phyloP scores from a whole-genome alignment of 2,888 invertebrate genomes.

The Xanthia togata region DNA sequence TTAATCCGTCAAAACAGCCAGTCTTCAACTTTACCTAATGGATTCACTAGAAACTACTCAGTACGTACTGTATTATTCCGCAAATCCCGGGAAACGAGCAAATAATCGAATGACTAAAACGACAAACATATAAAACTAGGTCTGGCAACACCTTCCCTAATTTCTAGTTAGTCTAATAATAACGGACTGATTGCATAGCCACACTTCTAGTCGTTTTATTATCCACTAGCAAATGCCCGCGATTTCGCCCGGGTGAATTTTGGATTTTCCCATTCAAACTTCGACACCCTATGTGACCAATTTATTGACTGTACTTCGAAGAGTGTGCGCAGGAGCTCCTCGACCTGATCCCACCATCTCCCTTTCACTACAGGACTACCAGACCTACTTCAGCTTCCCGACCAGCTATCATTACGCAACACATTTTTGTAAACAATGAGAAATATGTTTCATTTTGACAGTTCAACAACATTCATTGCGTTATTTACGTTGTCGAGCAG shows the following conservation, averaged over 20 bases:
- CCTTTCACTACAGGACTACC: too few species aligned
- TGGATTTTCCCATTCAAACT: not conserved
- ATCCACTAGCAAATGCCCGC: not conserved
- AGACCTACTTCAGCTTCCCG: too few species aligned
- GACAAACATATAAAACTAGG: conserved; percentile 12
- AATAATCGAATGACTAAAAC: conserved; percentile 19
- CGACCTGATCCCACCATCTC: too few species aligned
- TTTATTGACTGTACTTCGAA: too few species aligned
- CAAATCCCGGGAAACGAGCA: conserved; percentile 10
- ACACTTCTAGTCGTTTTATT: conserved; percentile 45
- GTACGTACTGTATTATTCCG: not conserved
- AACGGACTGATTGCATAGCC: conserved; percentile 44
- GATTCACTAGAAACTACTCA: conserved; percentile 14
- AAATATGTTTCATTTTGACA: too few species aligned
- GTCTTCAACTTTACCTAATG: not conserved
- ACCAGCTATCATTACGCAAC: too few species aligned
- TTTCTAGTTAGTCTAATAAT: conserved; percentile 55
- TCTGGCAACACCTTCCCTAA: conserved; percentile 28
- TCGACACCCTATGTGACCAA: not conserved
- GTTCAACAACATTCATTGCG: too few species aligned
- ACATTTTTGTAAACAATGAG: too few species aligned
- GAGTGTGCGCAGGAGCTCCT: too few species aligned
- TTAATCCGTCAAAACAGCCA: not conserved
- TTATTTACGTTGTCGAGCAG: too few species aligned
- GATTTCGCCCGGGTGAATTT: not conserved